Conservation (phyloP, 2,888 invertebrate species). For the Mellilla xanthometata region DNA sequence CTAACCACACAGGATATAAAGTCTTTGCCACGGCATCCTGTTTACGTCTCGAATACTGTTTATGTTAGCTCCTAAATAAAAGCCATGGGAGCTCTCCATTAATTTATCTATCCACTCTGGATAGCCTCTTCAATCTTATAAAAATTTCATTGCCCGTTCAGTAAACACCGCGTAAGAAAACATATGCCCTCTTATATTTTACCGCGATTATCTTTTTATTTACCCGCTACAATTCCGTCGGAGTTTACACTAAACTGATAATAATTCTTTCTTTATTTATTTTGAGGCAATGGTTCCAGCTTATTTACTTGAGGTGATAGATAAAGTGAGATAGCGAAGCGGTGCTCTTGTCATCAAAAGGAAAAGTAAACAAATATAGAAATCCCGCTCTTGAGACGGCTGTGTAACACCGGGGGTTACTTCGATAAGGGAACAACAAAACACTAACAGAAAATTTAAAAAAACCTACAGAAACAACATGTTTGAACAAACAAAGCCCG, state of each 20-base stretch:
- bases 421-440: constrained; percentile 52
- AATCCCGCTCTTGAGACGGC: constrained; percentile 53
- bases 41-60: constrained; percentile 29
- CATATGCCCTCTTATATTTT: constrained; percentile 36
- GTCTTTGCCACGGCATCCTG: constrained; percentile 30
- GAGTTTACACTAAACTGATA: constrained; percentile 65
- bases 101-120: constrained; percentile 28
- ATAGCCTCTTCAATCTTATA: constrained; percentile 32
- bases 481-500: constrained; percentile 2
- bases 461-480: constrained; percentile 19
- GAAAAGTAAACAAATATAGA: constrained; percentile 68
- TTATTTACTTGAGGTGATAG: constrained; percentile 72
- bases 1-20: constrained; percentile 32
- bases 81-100: constrained; percentile 28
- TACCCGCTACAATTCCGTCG: constrained; percentile 59
- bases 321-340: constrained; percentile 69
- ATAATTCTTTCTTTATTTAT: constrained; percentile 72
- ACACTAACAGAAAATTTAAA: constrained; percentile 39
- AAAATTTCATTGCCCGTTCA: constrained; percentile 31
- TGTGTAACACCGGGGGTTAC: constrained; percentile 68
- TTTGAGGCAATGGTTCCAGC: constrained; percentile 61
- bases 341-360: constrained; percentile 63
- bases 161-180: constrained; percentile 33
- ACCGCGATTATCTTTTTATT: constrained; percentile 53
- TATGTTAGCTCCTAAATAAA: constrained; percentile 29